phyloP scores from a whole-genome alignment of 2,113 vertebrate species.

The Lampris incognitus region DNA sequence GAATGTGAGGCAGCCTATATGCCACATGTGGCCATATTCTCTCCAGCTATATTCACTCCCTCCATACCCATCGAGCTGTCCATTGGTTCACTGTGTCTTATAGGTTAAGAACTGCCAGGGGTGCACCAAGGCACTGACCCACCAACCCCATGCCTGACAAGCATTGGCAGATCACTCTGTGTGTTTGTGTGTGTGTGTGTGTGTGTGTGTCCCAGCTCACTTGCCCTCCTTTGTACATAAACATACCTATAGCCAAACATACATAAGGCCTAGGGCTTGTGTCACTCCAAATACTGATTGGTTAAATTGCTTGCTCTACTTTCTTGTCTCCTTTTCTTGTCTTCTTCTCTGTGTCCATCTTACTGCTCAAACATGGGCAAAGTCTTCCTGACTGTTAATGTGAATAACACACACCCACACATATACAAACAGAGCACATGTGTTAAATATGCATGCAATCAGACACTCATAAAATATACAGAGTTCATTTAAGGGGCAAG shows the following conservation, averaged over 20 bases:
- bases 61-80: constrained; percentile 47
- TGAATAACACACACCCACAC: background rate
- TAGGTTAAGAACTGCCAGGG: constrained; percentile 70
- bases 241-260: constrained; percentile 48
- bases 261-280: constrained; percentile 56
- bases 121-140: constrained; percentile 50
- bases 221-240: constrained; percentile 38
- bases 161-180: constrained; percentile 47
- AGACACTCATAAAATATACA: too few relatives aligned
- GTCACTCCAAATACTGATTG: constrained; percentile 63
- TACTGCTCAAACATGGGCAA: constrained; percentile 34
- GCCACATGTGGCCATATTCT: constrained; percentile 53
- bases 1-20: constrained; percentile 32
- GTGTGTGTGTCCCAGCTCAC: constrained; percentile 15
- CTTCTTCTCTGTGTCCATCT: constrained; percentile 15
- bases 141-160: constrained; percentile 41
- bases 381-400: background rate
- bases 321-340: constrained; percentile 18
- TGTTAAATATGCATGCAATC: too few relatives aligned
- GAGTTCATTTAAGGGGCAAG: too few relatives aligned
- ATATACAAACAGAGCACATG: too few relatives aligned
- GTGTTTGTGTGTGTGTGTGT: constrained; percentile 33
- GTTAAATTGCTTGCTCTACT: constrained; percentile 37
- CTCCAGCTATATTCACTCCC: constrained; percentile 37
- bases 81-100: constrained; percentile 63